A percentile compares a stretch with the other conserved stretches of the same genome.
Evolutionary conservation across 2,888 invertebrate species (phyloP).

Genomic region (Drosophila kanekoi): DNA sequence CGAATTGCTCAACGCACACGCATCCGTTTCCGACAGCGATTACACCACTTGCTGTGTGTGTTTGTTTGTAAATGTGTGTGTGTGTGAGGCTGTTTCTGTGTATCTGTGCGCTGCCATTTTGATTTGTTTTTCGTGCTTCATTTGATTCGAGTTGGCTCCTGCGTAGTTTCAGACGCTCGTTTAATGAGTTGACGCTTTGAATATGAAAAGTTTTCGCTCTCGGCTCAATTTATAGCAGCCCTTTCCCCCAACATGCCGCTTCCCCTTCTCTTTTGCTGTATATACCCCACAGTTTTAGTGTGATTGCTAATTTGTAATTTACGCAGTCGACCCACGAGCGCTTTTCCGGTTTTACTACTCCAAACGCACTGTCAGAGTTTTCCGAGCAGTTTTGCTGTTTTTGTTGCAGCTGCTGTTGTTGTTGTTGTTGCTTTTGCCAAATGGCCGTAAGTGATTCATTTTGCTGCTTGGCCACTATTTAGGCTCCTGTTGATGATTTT

Average conservation of each 20-base stretch:
- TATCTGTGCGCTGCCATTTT: slow-evolving; percentile 58
- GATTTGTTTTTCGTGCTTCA: slow-evolving; percentile 80
- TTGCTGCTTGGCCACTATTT: slow-evolving; percentile 60
- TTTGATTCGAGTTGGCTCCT: slow-evolving; percentile 63
- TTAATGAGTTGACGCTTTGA: slow-evolving; percentile 81
- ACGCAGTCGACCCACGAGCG: slow-evolving; percentile 73
- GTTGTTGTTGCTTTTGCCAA: slow-evolving; percentile 36
- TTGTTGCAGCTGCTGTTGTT: slow-evolving; percentile 25
- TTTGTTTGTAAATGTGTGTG: slow-evolving; percentile 21
- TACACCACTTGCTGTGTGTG: slow-evolving; percentile 47
- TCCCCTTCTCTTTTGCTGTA: background rate
- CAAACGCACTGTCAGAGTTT: slow-evolving; percentile 43
- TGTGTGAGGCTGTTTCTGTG: slow-evolving; percentile 22
- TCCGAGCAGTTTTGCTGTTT: slow-evolving; percentile 27
- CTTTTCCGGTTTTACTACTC: slow-evolving; percentile 67
- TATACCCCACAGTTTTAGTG: slow-evolving; percentile 62
- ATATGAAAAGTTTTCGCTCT: slow-evolving; percentile 72
- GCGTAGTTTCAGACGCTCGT: slow-evolving; percentile 69
- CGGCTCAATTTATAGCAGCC: slow-evolving; percentile 67
- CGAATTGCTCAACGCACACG: slow-evolving; percentile 78
- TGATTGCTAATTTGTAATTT: slow-evolving; percentile 83
- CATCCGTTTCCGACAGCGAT: slow-evolving; percentile 72
- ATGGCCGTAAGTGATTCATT: slow-evolving; percentile 78
- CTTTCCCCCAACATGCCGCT: background rate
- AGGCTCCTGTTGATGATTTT: slow-evolving; percentile 35